phyloP scores from a whole-genome alignment of 2,797 vertebrate genomes.

The Arnoldichthys spilopterus region DNA sequence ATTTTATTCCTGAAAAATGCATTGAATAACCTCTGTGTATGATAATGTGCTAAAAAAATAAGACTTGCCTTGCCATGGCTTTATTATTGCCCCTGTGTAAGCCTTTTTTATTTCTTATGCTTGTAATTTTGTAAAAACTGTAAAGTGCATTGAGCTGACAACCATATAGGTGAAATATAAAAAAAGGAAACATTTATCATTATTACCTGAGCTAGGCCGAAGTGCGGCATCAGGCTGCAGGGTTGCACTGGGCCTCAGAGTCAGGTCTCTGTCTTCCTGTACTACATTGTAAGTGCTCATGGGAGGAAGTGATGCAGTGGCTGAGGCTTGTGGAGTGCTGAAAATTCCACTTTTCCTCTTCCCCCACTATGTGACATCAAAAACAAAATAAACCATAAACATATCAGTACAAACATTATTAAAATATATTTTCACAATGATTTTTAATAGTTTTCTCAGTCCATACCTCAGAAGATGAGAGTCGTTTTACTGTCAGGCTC shows the following conservation, averaged over 20 bases:
- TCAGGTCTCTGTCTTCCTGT: conserved; percentile 64
- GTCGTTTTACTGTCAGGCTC: conserved; percentile 78
- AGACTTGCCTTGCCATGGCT: too few species aligned
- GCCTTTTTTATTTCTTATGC: too few species aligned
- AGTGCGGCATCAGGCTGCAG: conserved; percentile 67
- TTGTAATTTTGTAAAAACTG: too few species aligned
- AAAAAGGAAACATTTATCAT: not conserved
- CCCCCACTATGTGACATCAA: conserved; percentile 60
- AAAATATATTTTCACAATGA: not conserved
- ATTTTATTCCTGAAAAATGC: too few species aligned
- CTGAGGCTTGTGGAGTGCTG: conserved; percentile 55
- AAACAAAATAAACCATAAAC: not conserved
- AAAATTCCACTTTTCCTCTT: conserved; percentile 69
- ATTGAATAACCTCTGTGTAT: too few species aligned
- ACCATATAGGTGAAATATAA: too few species aligned
- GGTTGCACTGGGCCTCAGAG: conserved; percentile 71
- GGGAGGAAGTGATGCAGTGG: conserved; percentile 77
- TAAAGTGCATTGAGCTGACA: too few species aligned
- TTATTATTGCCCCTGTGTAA: too few species aligned
- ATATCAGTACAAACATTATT: not conserved
- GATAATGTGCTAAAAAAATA: too few species aligned
- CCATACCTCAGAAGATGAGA: conserved; percentile 76
- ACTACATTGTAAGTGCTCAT: conserved; percentile 64
- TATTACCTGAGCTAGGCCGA: conserved; percentile 69
- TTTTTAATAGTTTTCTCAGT: conserved; percentile 9